Evolutionary conservation across 2,797 vertebrate species (phyloP).

Genomic region (Euphonia xanthogaster): DNA sequence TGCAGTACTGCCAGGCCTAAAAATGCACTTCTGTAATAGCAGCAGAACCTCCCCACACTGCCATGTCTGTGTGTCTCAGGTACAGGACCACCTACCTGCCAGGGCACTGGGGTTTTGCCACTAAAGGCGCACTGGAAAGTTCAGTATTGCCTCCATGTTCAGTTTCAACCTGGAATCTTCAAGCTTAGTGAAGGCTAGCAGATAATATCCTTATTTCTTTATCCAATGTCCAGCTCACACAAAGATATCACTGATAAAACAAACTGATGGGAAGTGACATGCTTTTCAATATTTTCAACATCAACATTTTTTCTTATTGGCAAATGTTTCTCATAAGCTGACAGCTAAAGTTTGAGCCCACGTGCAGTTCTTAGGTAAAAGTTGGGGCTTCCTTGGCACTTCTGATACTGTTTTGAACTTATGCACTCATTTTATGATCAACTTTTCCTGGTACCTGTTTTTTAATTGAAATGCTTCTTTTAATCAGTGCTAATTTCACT

Average conservation of each 20-base stretch:
- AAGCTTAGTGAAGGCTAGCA: neutral
- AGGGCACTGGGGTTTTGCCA: neutral
- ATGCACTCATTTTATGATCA: neutral
- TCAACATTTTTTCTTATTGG: neutral
- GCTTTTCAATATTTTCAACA: neutral
- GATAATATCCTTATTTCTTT: neutral
- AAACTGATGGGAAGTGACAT: rapidly evolving
- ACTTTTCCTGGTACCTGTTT: neutral
- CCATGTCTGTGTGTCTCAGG: neutral
- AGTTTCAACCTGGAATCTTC: neutral
- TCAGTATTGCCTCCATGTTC: neutral
- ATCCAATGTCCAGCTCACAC: neutral
- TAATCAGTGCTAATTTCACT: neutral
- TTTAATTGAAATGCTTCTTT: neutral
- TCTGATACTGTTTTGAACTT: neutral
- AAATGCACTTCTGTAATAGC: neutral
- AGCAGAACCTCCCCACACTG: neutral
- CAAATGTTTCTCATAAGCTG: neutral
- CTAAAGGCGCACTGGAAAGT: neutral
- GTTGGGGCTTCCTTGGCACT: neutral
- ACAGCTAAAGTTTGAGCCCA: neutral
- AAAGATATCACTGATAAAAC: neutral
- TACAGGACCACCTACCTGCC: neutral
- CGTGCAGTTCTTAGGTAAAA: neutral
- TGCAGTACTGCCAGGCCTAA: neutral